These are phyloP conservation scores for Terrapene triunguis DNA, from an alignment of 2,113 vertebrate genomes.

Conservation along the genomic window DNA sequence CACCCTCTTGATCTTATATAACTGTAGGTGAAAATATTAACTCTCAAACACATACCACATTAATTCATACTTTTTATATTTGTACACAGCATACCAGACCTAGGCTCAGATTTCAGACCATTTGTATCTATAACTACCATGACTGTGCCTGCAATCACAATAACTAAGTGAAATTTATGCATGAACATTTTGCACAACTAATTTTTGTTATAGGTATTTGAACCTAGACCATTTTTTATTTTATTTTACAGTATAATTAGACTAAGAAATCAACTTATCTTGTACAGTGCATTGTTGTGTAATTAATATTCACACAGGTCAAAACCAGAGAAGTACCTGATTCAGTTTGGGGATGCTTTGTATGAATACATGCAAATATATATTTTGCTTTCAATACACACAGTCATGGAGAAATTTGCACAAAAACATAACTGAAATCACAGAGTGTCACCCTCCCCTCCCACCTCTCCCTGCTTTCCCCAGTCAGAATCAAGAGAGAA, in stretches of 20 bases:
- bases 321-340: not conserved
- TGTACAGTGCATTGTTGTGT: not conserved
- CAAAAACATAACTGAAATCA: not conserved
- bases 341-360: not conserved
- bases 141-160: not conserved
- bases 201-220: not conserved
- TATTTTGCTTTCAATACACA: not conserved
- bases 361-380: not conserved
- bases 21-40: not conserved
- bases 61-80: not conserved
- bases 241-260: not conserved
- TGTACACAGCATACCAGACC: not conserved
- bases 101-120: not conserved
- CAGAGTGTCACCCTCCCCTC: not conserved
- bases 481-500: not conserved
- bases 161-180: not conserved
- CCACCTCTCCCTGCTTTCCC: not conserved
- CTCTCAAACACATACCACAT: not conserved
- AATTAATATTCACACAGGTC: not conserved
- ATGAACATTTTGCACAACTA: not conserved
- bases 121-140: not conserved
- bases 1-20: not conserved
- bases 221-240: not conserved
- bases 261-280: not conserved
- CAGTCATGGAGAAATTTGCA: not conserved